Base-by-base conservation (phyloP, 2,113 vertebrate genomes). In the Pitta sordida region DNA sequence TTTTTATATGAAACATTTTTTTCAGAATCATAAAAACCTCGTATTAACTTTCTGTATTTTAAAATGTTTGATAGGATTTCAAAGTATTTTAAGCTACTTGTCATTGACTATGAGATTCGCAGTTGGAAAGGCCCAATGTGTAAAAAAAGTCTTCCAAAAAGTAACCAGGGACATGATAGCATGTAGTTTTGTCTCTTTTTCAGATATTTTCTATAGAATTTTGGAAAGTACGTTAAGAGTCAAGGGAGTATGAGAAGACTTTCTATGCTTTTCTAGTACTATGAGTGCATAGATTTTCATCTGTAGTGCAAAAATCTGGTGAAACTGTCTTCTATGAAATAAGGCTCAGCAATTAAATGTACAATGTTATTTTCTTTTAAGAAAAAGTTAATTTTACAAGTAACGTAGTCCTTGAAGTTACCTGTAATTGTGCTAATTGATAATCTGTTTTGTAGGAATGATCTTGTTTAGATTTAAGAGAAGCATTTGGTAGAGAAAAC, bases 61-160 rank as follows among this genome's bases (percentile, higher is more conserved):
- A 90, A 92, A 91, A 89, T 90, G 78, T 96, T 96, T 91, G 81
- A 94, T 94, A 91, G 91, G 60, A 56, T 94, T 93, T 93, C 82
- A 94, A 95, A 92, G 90, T 70, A 83, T 91, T 94, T 93, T 87
- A 93, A 92, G 88, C 36, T 65, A 53, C 53, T 27, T 80, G 5
- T 91, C 73, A 20, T 15, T 94, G 86, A 56, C 88, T n/a, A 4
- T 89, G 80, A 90, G n/a, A 34, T 49, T 91, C 86, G 82, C 67
- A 82, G 37, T 59, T 46, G 93, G 91, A 93, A 91, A 92, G 80
- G 26, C 73, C 69, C 9, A 24, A 52, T 88, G 67, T 88, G 85
- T 51, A 53, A 15, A 90, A 55, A 60, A 48, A 11, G 5, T 53
- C 32, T 88, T 86, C 48, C 24, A 83, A 48, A 49, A 46, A 67